phyloP scores from a whole-genome alignment of 2,113 vertebrate genomes.

The human region GRCh38 chr9:20226001-20226500 shows the following conservation, averaged over 20 bases:
- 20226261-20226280: neutral
- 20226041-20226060: neutral
- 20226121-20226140: neutral
- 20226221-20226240: neutral
- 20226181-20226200: neutral
- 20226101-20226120: neutral
- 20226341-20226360: constrained; percentile 54
- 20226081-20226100: neutral
- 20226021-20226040: neutral
- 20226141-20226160: neutral
- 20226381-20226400: constrained; percentile 69
- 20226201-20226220: neutral
- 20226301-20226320: constrained; percentile 38
- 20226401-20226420: constrained; percentile 72
- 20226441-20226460: constrained; percentile 62
- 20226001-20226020: neutral
- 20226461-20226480: constrained; percentile 69
- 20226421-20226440: constrained; percentile 57
- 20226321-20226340: constrained; percentile 57
- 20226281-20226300: constrained; percentile 19
- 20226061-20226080: neutral
- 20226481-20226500: constrained; percentile 56
- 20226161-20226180: neutral
- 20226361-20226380: constrained; percentile 70
- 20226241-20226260: neutral